Conservation (phyloP, 2,113 vertebrate genomes). For the Gopherus flavomarginatus region DNA sequence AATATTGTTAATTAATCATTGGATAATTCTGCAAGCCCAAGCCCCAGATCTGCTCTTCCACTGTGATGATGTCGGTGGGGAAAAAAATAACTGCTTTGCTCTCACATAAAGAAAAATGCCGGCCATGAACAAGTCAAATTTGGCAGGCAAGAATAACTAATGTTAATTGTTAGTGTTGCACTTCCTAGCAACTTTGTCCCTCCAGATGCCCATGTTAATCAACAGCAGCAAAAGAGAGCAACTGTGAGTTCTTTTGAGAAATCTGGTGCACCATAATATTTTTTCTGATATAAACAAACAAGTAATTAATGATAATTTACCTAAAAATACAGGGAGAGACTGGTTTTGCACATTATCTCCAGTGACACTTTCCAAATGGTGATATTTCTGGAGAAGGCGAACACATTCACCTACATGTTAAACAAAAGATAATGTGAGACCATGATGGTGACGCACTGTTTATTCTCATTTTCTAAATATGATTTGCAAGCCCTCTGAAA, state of each 20-base stretch:
- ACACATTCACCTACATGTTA: neutral
- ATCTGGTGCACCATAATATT: neutral
- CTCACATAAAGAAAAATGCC: neutral
- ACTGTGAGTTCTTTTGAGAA: neutral
- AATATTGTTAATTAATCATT: neutral
- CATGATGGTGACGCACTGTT: neutral
- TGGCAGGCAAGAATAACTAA: neutral
- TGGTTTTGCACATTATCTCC: neutral
- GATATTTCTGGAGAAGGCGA: neutral
- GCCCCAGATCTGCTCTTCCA: neutral
- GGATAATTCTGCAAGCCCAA: too few species aligned
- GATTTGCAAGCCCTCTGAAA: neutral
- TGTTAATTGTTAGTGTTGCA: neutral
- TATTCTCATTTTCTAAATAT: neutral
- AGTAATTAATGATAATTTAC: neutral
- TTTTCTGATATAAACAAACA: neutral
- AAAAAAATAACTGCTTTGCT: neutral
- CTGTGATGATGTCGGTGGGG: neutral
- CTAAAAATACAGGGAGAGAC: neutral
- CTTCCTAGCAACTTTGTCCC: neutral
- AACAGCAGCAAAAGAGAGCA: neutral
- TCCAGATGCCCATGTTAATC: neutral
- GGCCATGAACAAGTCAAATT: neutral
- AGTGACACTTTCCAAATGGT: neutral
- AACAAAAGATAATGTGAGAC: neutral